Conservation (phyloP, 2,888 invertebrate genomes). For the Litoditis marina region DNA sequence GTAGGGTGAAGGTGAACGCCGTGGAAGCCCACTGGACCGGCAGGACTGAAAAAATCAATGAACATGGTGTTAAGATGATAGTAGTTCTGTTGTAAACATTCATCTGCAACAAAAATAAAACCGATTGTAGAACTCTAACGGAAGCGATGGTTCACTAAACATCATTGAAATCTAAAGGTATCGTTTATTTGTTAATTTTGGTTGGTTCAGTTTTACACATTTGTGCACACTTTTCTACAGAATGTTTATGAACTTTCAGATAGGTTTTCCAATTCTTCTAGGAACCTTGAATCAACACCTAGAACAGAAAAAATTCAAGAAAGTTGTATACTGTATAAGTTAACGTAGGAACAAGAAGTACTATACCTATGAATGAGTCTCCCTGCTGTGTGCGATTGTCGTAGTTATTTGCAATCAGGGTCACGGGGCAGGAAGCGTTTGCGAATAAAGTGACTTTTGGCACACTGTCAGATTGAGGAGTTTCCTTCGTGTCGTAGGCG, state of each 20-base stretch:
- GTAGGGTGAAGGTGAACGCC: conserved; percentile 35
- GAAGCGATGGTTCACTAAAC: background rate
- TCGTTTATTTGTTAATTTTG: background rate
- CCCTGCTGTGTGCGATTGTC: conserved; percentile 34
- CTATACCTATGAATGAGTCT: conserved; percentile 39
- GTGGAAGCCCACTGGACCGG: conserved; percentile 29
- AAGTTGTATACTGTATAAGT: background rate
- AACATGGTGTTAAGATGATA: background rate
- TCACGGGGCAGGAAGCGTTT: conserved; percentile 28
- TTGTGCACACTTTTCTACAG: too few relatives aligned
- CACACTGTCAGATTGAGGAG: conserved; percentile 23
- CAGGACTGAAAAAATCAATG: conserved; percentile 25
- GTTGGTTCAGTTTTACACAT: too few relatives aligned
- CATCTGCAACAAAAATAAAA: background rate
- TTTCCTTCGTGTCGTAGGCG: conserved; percentile 20
- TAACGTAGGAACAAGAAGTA: background rate
- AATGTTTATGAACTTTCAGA: too few relatives aligned
- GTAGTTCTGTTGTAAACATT: background rate
- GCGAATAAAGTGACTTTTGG: conserved; percentile 21
- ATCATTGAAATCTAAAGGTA: background rate
- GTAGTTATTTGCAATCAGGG: conserved; percentile 38
- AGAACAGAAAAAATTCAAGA: background rate
- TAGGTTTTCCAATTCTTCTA: too few relatives aligned
- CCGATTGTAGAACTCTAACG: background rate
- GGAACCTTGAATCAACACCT: too few relatives aligned